phyloP scores from a whole-genome alignment of 2,113 vertebrate species.

The Actenoides hombroni region DNA sequence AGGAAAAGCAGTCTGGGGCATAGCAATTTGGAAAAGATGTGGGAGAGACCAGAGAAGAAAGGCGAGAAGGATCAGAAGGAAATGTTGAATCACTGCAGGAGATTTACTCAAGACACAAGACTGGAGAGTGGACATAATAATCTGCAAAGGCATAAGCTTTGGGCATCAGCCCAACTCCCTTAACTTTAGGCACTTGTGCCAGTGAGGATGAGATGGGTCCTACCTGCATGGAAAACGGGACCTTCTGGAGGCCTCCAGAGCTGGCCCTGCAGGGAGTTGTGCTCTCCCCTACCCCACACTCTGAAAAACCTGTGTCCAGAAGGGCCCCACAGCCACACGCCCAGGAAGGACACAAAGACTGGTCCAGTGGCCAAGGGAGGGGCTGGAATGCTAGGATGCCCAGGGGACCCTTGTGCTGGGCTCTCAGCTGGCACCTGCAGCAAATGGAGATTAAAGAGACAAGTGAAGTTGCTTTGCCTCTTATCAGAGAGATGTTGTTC shows the following conservation, averaged over 20 bases:
- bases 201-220: fast-evolving
- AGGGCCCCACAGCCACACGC: fast-evolving
- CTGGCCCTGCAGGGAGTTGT: background rate
- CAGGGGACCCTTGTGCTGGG: background rate
- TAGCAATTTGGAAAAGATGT: fast-evolving
- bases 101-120: background rate
- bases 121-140: background rate
- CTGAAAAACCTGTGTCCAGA: background rate
- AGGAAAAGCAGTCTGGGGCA: background rate
- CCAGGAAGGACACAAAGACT: background rate
- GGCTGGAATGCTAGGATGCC: fast-evolving
- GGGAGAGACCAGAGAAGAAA: background rate
- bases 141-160: background rate
- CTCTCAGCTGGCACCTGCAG: background rate
- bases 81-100: background rate
- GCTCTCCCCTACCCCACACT: background rate
- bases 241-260: background rate
- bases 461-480: background rate
- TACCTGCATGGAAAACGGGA: fast-evolving
- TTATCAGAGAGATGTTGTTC: conserved; percentile 11
- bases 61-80: background rate
- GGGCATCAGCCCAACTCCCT: background rate
- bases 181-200: fast-evolving
- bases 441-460: background rate
- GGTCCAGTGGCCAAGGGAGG: background rate